These are phyloP conservation scores for Hirundo rustica DNA, from an alignment of 2,797 vertebrate species.

Conservation along the genomic window DNA sequence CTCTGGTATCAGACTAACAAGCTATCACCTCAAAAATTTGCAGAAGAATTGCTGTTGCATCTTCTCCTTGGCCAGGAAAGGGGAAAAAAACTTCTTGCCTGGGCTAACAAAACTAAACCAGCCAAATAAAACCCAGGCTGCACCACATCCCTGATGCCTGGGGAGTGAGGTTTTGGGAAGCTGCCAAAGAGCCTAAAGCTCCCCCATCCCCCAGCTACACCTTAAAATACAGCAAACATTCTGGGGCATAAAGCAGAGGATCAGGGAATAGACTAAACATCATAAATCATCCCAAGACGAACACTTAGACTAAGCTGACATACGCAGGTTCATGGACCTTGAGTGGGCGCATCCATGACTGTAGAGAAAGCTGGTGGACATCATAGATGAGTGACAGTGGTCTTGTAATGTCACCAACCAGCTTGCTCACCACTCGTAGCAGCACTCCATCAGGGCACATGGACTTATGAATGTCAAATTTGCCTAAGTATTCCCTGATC, in stretches of 20 bases:
- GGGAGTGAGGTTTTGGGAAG: not conserved
- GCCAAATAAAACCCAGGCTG: fast-evolving
- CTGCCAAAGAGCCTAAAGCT: fast-evolving
- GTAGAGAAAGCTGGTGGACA: not conserved
- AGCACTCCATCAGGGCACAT: not conserved
- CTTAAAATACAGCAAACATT: not conserved
- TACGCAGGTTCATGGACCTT: not conserved
- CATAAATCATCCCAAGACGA: not conserved
- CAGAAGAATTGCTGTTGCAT: not conserved
- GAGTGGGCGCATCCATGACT: fast-evolving
- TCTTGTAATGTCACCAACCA: not conserved
- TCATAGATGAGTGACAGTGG: not conserved
- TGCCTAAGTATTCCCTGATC: not conserved
- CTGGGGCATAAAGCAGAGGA: not conserved
- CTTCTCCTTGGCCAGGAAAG: not conserved
- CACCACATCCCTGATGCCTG: fast-evolving
- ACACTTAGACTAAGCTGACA: fast-evolving
- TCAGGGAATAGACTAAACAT: not conserved
- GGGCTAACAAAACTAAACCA: not conserved
- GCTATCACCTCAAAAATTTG: not conserved
- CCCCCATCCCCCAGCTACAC: fast-evolving
- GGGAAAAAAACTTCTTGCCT: not conserved
- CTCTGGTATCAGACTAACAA: not conserved
- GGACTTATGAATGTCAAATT: fast-evolving
- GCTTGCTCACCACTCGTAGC: fast-evolving